Conservation (phyloP, 2,113 vertebrate genomes). For the Casuarius casuarius region DNA sequence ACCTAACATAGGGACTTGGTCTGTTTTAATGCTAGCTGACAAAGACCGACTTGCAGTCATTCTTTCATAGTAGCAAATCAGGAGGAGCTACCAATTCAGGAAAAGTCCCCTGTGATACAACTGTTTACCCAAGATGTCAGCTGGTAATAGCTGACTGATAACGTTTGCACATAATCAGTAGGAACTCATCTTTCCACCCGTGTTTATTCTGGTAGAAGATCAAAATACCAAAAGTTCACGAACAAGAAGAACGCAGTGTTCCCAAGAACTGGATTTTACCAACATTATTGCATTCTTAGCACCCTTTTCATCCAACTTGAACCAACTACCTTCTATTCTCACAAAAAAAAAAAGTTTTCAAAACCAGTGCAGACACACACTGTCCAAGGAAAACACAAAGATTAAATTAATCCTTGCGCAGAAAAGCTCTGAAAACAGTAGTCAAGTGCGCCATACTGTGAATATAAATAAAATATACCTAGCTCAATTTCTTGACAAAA, state of each 20-base stretch:
- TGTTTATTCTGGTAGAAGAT: neutral
- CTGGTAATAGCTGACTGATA: neutral
- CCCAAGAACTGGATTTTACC: neutral
- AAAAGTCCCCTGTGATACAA: neutral
- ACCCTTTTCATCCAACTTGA: neutral
- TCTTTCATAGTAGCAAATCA: neutral
- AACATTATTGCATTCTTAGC: neutral
- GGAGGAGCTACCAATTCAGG: rapidly evolving
- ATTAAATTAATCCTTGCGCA: neutral
- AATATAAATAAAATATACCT: neutral
- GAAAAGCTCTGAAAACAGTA: neutral
- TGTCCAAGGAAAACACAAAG: neutral
- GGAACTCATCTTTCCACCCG: neutral
- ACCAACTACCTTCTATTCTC: neutral
- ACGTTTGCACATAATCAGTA: neutral
- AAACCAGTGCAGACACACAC: neutral
- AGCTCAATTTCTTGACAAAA: neutral
- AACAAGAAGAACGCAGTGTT: neutral
- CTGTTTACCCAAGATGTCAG: neutral
- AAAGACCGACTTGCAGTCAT: neutral
- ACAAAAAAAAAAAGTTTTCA: neutral
- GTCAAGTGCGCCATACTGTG: neutral
- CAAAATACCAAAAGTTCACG: neutral
- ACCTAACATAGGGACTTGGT: neutral
- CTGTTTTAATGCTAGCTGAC: neutral